Evolutionary conservation across 1,140 invertebrate genomes (phyloP), one percentile per base, ranked within the genome.

Genomic region (Papilio helenus): DNA sequence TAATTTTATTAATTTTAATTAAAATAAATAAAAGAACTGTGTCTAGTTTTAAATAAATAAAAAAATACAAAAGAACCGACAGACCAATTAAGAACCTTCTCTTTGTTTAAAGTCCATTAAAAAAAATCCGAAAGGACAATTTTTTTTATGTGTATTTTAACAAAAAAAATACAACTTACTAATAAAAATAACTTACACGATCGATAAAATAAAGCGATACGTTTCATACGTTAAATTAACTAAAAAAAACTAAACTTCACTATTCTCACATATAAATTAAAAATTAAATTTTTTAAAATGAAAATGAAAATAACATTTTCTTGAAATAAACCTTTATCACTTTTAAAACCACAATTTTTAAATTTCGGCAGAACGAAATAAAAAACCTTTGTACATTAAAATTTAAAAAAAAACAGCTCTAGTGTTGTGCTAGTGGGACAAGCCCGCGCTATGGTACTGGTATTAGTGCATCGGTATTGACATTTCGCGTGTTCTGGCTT

Each of bases 391-490:
- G 20, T 26, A 29, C 61, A 46, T 26, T 46, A 49, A 34, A 44
- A 76, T 39, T 39, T 44, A 44, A 77, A 77, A 77, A 77, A 77
- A 77, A 77, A 61, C 58, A 14, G 16, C 18, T 34, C 49, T 65
- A 65, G 76, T 65, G 55, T 39, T 77, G 51, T 34, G 26, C 74
- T n/a, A n/a, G 34, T n/a, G 39, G 23, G 55, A 65, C 76, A 84
- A 86, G 88, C 78, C 85, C 76, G 82, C 80, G 80, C 84, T 80
- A 80, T 86, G 81, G 89, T 86, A 86, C 86, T 85, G 86, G 89
- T 90, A 87, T 92, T 92, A 94, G 90, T 93, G 92, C 91, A 92
- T 89, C 90, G 90, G 89, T 93, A 93, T 92, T 93, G 92, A 93
- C 92, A 93, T 93, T 93, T 93, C 84, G 86, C 88, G 86, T 82